Evolutionary conservation across 1,140 invertebrate genomes (phyloP).

Genomic region (Panagrolaimus sp.): DNA sequence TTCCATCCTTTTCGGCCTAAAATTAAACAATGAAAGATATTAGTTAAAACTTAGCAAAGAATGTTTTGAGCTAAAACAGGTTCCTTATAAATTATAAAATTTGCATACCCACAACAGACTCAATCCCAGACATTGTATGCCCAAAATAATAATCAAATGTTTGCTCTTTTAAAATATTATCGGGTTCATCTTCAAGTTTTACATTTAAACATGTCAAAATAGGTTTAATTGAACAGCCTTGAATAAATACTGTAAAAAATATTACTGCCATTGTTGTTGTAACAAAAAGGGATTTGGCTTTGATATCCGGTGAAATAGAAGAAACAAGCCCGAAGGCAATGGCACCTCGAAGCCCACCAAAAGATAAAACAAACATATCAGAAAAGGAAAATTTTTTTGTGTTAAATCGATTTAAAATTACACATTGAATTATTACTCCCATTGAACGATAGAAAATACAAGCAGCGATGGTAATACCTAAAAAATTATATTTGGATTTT

Average conservation of each 20-base stretch:
- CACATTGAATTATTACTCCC: constrained; percentile 56
- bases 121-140: constrained; percentile 47
- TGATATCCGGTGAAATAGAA: constrained; percentile 60
- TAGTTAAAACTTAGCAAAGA: too few relatives aligned
- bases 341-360: constrained; percentile 45
- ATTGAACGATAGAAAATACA: constrained; percentile 86
- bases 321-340: constrained; percentile 56
- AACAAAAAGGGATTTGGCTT: constrained; percentile 62
- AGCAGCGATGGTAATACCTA: constrained; percentile 83
- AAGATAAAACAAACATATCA: constrained; percentile 62
- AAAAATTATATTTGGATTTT: constrained; percentile 86
- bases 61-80: too few relatives aligned
- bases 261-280: constrained; percentile 64
- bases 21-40: constrained; percentile 9
- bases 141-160: constrained; percentile 36
- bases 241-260: constrained; percentile 65
- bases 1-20: constrained; percentile 34
- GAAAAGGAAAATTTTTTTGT: constrained; percentile 55
- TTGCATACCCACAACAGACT: constrained; percentile 27
- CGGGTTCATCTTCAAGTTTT: background rate
- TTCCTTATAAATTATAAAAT: too few relatives aligned
- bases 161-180: too few relatives aligned
- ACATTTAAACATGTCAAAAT: background rate
- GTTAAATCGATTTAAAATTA: constrained; percentile 57
- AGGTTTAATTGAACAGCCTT: constrained; percentile 42